phyloP scores from a whole-genome alignment of 2,797 vertebrate genomes.

The Kryptolebias ocellatus region DNA sequence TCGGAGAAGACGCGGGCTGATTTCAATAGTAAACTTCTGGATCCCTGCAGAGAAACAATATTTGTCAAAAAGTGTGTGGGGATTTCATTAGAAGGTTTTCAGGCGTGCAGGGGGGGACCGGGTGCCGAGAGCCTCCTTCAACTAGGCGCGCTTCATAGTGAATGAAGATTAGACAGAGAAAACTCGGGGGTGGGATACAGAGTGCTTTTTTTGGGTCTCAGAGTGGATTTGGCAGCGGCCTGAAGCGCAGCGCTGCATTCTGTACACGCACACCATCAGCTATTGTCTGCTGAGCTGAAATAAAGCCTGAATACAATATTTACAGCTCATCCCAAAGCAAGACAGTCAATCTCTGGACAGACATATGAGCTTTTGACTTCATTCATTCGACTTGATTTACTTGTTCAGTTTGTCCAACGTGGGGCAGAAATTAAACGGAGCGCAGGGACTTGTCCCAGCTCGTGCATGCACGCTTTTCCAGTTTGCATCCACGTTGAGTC shows the following conservation, averaged over 20 bases:
- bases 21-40: constrained; percentile 56
- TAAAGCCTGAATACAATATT: constrained; percentile 73
- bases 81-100: constrained; percentile 84
- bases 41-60: constrained; percentile 47
- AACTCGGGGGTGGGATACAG: constrained; percentile 79
- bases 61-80: constrained; percentile 83
- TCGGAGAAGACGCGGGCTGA: constrained; percentile 56
- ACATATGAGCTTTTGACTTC: too few relatives aligned
- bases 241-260: constrained; percentile 75
- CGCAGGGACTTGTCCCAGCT: constrained; percentile 4
- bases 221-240: constrained; percentile 80
- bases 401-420: background rate
- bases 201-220: constrained; percentile 70
- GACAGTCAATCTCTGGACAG: constrained; percentile 32
- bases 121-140: constrained; percentile 73
- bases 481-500: constrained; percentile 12
- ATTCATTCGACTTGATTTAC: too few relatives aligned
- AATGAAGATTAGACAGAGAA: constrained; percentile 75
- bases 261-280: constrained; percentile 79
- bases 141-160: constrained; percentile 82
- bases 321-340: constrained; percentile 62
- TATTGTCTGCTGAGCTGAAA: constrained; percentile 73
- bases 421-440: background rate
- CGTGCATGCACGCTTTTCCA: constrained; percentile 37
- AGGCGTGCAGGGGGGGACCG: constrained; percentile 78